Percentiles rank a stretch among this genome's conserved stretches.
These are phyloP conservation scores for Torymus tubicola DNA, from an alignment of 2,888 invertebrate genomes.

Conservation along the genomic window DNA sequence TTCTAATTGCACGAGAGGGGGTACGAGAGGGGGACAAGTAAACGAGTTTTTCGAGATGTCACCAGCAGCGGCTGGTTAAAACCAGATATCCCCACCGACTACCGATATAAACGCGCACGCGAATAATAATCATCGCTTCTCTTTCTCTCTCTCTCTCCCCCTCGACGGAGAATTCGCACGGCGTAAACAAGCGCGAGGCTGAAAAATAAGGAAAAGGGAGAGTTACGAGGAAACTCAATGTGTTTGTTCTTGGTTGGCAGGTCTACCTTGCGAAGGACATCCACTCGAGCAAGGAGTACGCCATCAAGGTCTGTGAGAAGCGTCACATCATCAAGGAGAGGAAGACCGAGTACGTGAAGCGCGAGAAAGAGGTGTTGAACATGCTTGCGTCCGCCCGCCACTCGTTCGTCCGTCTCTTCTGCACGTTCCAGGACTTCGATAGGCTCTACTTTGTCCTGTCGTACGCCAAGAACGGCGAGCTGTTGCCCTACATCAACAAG, in stretches of 20 bases:
- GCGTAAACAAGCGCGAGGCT: too few relatives aligned
- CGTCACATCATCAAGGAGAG: conserved; percentile 93
- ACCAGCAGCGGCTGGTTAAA: conserved; percentile 7
- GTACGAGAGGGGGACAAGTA: not conserved
- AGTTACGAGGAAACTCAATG: too few relatives aligned
- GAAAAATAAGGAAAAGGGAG: too few relatives aligned
- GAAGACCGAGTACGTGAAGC: conserved; percentile 93
- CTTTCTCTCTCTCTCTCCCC: not conserved
- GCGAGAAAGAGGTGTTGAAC: conserved; percentile 96
- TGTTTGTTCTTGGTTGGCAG: conserved; percentile 68
- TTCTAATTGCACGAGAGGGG: not conserved
- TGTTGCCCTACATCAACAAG: conserved; percentile 93
- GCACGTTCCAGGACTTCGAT: conserved; percentile 96
- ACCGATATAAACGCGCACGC: not conserved
- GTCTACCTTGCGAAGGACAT: conserved; percentile 95
- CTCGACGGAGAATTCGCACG: too few relatives aligned
- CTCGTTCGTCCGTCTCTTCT: conserved; percentile 95
- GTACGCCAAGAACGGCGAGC: conserved; percentile 96
- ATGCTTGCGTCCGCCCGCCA: conserved; percentile 88
- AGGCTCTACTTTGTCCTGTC: conserved; percentile 96
- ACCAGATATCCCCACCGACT: not conserved
- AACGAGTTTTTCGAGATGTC: conserved; percentile 25
- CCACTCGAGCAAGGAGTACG: conserved; percentile 92
- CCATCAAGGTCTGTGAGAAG: conserved; percentile 99
- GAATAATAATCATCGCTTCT: conserved; percentile 7